Base-by-base conservation (phyloP, 2,888 invertebrate genomes). In the Acronicta psi region DNA sequence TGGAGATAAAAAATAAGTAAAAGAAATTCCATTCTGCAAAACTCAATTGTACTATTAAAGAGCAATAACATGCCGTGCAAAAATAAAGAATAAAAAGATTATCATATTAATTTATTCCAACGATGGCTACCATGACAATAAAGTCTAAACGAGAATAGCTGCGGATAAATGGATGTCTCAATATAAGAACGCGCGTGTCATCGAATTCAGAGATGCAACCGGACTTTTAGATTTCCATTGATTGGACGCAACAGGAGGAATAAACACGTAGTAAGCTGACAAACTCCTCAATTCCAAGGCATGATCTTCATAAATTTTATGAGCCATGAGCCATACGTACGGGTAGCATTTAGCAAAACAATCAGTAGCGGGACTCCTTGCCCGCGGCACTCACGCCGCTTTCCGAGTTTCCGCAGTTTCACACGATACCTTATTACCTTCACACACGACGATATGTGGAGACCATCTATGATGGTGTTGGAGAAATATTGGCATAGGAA, bases 351-450 rank as follows among this genome's bases (percentile, higher is more conserved):
- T 89, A 88, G 82, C 77, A 85, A 90, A 88, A 89, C 88, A 85
- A 87, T 90, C 92, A 84, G 92, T 92, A 92, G 92, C 93, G 90
- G 90, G 84, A 88, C 85, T 82, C 50, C 38, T 59, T 58, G 91
- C 93, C 89, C 59, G 69, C 51, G 91, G 93, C 91, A 72, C 83
- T 93, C 93, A 92, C 92, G 92, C 75, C 68, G 64, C 70, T 69
- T 59, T 61, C 61, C 52, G 59, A 66, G 67, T 71, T 73, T 73
- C 75, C 72, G 79, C 73, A 71, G 81, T 76, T 89, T 90, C 91
- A 89, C 92, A 92, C 91, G 92, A 88, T 80, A 79, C 76, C 69
- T 79, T 71, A 80, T 80, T 80, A 79, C 69, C 71, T 68, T 59
- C 58, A 71, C 64, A 74, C 57, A 68, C 75, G 66, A 56, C 56